Evolutionary conservation across 1,140 invertebrate species (phyloP).

Genomic region (Papilio aristodemus): DNA sequence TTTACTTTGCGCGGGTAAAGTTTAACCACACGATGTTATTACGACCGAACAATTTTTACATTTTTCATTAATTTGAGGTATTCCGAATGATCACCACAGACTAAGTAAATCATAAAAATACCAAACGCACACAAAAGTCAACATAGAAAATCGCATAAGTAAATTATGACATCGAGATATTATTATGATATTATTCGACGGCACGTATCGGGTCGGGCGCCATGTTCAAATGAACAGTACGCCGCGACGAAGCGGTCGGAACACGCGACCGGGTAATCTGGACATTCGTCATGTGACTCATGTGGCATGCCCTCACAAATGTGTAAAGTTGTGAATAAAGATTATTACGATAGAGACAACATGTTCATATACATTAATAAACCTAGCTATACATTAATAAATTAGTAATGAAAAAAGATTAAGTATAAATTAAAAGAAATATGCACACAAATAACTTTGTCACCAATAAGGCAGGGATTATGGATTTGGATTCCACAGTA

Average conservation of each 20-base stretch:
- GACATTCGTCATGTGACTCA: background rate
- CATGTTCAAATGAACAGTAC: background rate
- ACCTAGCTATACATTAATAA: too few species aligned
- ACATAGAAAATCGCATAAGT: background rate
- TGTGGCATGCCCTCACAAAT: background rate
- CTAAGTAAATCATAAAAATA: background rate
- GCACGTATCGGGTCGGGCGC: background rate
- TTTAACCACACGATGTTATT: too few species aligned
- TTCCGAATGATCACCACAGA: too few species aligned
- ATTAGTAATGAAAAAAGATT: too few species aligned
- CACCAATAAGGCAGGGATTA: too few species aligned
- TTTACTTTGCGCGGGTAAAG: too few species aligned
- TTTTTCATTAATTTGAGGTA: too few species aligned
- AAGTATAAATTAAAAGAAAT: too few species aligned
- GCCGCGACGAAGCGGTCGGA: background rate
- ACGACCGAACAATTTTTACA: too few species aligned
- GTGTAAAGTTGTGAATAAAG: background rate
- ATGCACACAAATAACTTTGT: too few species aligned
- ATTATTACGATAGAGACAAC: background rate
- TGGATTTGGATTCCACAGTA: too few species aligned
- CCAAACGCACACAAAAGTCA: background rate
- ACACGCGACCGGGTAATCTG: background rate
- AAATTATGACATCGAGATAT: constrained; percentile 7
- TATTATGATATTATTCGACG: constrained; percentile 1
- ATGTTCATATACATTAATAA: background rate